Evolutionary conservation across 2,797 vertebrate species (phyloP).

Genomic region (Ptychadena robeensis): DNA sequence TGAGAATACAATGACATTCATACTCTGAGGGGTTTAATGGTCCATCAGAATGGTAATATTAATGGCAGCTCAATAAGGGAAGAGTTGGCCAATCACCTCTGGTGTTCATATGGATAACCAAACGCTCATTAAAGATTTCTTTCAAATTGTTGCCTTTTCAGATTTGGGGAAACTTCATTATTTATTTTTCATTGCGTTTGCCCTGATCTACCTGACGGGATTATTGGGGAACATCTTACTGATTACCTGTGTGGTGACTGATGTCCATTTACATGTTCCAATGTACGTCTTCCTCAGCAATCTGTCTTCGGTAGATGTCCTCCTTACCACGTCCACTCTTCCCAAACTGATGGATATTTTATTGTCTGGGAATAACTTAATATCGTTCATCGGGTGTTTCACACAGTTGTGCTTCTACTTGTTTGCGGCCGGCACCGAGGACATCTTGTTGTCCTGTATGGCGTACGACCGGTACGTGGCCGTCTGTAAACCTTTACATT

Average conservation of each 20-base stretch:
- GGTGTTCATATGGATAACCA: not conserved
- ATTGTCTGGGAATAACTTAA: conserved; percentile 18
- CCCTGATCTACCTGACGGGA: conserved; percentile 19
- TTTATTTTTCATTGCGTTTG: conserved; percentile 13
- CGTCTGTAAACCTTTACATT: conserved; percentile 36
- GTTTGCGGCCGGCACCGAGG: conserved; percentile 20
- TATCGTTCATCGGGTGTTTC: conserved; percentile 18
- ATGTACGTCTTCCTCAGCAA: conserved; percentile 40
- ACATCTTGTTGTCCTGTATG: conserved; percentile 31
- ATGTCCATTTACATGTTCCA: conserved; percentile 20
- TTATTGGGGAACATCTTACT: conserved; percentile 17
- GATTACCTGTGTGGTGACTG: not conserved
- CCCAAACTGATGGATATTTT: conserved; percentile 42
- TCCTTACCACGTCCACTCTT: conserved; percentile 10
- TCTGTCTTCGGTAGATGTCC: conserved; percentile 20
- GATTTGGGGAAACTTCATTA: not conserved
- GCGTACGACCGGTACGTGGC: conserved; percentile 45
- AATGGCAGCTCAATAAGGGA: no score
- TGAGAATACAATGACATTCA: no score
- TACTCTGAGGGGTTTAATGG: no score
- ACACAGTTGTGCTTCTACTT: conserved; percentile 28
- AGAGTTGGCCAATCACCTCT: no score
- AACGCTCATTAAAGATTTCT: not conserved
- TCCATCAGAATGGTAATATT: no score
- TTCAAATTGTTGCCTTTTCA: conserved; percentile 21